Percentiles rank a stretch among this genome's conserved stretches.
phyloP scores from a whole-genome alignment of 1,140 invertebrate genomes.

The Sinella curviseta region DNA sequence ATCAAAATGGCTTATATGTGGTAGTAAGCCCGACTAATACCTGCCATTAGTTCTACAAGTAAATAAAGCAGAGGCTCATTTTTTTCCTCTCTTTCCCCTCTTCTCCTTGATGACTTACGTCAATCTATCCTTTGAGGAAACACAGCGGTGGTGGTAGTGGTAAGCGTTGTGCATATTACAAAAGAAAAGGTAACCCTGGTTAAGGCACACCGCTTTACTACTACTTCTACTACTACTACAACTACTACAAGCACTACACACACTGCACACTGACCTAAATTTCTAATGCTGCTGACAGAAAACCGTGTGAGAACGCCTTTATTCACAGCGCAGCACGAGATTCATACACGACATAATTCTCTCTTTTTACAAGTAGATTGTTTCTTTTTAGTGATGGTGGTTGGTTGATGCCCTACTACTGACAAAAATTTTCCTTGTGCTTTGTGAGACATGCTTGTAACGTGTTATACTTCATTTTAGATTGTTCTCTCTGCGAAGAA shows the following conservation, averaged over 20 bases:
- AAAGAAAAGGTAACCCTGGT: not conserved
- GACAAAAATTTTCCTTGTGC: no score
- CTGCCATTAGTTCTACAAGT: constrained; percentile 15
- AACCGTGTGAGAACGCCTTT: constrained; percentile 14
- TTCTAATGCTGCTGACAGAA: constrained; percentile 24
- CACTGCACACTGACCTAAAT: constrained; percentile 15
- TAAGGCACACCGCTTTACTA: no score
- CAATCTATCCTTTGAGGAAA: not conserved
- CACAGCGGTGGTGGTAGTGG: not conserved
- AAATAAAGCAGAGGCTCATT: not conserved
- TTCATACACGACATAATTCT: not conserved
- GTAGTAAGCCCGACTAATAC: constrained; percentile 7
- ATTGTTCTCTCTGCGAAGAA: not conserved
- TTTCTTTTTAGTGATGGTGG: constrained; percentile 12
- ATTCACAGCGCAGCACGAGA: constrained; percentile 14
- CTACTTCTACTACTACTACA: no score
- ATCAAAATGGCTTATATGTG: not conserved
- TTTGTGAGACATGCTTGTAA: no score
- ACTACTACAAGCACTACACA: no score
- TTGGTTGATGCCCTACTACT: no score
- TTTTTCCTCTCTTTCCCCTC: not conserved
- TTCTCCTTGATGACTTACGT: not conserved
- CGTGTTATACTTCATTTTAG: no score
- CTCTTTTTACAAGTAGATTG: constrained; percentile 3
- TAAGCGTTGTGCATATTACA: not conserved